These are phyloP conservation scores for Anodontia alba DNA, from an alignment of 2,888 invertebrate genomes.

Conservation along the genomic window DNA sequence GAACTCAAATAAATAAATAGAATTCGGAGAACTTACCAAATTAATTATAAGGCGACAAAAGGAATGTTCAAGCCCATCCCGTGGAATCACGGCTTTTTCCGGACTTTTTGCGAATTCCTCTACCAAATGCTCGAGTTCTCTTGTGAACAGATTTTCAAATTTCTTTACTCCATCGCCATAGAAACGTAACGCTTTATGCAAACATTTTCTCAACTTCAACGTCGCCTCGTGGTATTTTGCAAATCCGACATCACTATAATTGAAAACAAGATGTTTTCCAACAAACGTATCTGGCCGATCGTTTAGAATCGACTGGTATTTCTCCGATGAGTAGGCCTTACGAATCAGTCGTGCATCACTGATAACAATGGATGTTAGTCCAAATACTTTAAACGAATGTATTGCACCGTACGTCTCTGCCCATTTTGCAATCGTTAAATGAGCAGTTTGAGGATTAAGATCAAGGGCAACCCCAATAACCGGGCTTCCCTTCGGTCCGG, in stretches of 20 bases:
- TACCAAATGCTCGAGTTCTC: constrained; percentile 1
- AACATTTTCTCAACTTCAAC: constrained; percentile 19
- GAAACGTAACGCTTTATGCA: constrained; percentile 32
- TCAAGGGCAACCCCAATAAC: constrained; percentile 6
- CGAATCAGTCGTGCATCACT: constrained; percentile 19
- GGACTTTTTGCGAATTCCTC: background rate
- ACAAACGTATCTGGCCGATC: constrained; percentile 34
- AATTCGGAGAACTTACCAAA: constrained; percentile 6
- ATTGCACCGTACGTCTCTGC: constrained; percentile 15
- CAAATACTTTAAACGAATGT: constrained; percentile 22
- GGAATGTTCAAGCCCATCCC: constrained; percentile 6
- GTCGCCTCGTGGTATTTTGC: constrained; percentile 26
- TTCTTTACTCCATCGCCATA: constrained; percentile 27
- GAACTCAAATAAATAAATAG: too few species aligned
- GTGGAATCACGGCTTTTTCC: background rate
- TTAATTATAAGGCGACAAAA: constrained; percentile 15
- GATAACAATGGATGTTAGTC: background rate
- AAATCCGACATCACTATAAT: constrained; percentile 27
- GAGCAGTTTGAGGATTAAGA: constrained; percentile 16
- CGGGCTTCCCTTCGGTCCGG: constrained; percentile 20
- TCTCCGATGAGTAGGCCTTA: constrained; percentile 12
- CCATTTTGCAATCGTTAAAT: constrained; percentile 22
- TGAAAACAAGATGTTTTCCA: constrained; percentile 29
- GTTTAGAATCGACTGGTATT: constrained; percentile 6
- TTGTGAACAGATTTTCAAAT: constrained; percentile 21